Percentiles rank a stretch among this genome's conserved stretches.
These are phyloP conservation scores for Pampusana beccarii DNA, from an alignment of 2,113 vertebrate genomes.

Conservation along the genomic window DNA sequence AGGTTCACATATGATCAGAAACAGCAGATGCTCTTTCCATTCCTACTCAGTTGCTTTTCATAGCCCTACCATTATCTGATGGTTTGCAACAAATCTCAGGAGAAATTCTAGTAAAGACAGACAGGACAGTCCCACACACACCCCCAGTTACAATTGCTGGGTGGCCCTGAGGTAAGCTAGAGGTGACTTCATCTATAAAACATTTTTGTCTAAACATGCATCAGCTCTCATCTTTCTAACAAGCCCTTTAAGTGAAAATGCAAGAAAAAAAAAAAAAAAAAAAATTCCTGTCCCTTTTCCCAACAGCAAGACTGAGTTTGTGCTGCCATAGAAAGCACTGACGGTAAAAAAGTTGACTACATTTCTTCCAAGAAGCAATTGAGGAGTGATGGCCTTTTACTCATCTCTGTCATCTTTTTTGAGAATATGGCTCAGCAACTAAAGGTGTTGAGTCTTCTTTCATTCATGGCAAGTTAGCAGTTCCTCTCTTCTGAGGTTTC, in stretches of 20 bases:
- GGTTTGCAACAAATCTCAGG: background rate
- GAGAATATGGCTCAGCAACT: background rate
- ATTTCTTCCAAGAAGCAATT: background rate
- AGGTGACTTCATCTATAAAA: background rate
- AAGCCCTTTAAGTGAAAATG: background rate
- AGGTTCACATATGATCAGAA: background rate
- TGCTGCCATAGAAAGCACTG: background rate
- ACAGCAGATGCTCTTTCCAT: background rate
- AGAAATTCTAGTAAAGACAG: background rate
- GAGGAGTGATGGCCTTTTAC: background rate
- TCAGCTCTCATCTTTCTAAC: background rate
- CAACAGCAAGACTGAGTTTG: background rate
- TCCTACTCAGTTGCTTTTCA: background rate
- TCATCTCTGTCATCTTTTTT: background rate
- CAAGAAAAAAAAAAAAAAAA: background rate
- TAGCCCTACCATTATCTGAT: background rate
- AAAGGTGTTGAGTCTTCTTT: background rate
- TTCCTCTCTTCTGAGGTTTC: background rate
- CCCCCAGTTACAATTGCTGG: fast-evolving
- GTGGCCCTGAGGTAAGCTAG: background rate
- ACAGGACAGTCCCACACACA: background rate
- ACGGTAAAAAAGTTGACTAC: background rate
- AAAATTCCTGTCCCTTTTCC: background rate
- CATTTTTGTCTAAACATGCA: background rate
- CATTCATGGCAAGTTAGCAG: background rate